Evolutionary conservation across 2,888 invertebrate genomes (phyloP).

Genomic region (Agonopterix subpropinquella): DNA sequence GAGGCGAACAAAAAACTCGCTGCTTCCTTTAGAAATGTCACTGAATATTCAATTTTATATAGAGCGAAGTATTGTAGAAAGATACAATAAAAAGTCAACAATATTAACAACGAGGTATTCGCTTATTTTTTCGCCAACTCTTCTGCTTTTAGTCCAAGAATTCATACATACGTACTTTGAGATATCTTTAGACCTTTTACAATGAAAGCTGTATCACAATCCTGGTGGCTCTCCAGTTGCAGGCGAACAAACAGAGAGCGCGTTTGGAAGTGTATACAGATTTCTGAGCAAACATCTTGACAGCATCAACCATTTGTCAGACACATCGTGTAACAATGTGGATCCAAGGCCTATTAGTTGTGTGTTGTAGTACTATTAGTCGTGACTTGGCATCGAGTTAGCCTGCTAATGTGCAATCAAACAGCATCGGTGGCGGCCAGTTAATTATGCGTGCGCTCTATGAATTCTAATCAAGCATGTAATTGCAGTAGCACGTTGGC

Average conservation of each 20-base stretch:
- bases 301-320: too few relatives aligned
- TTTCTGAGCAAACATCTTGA: not conserved
- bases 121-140: too few relatives aligned
- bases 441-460: conserved; percentile 63
- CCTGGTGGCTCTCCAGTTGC: too few relatives aligned
- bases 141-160: too few relatives aligned
- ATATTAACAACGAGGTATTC: not conserved
- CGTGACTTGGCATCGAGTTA: conserved; percentile 67
- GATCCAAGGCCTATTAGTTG: not conserved
- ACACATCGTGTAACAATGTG: too few relatives aligned
- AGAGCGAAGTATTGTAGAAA: not conserved
- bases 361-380: conserved; percentile 28
- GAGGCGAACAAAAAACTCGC: conserved; percentile 8
- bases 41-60: not conserved
- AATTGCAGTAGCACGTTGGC: conserved; percentile 33
- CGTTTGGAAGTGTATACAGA: not conserved
- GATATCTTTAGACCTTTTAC: too few relatives aligned
- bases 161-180: too few relatives aligned
- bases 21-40: not conserved
- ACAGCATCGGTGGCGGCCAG: conserved; percentile 49
- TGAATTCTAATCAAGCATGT: conserved; percentile 56
- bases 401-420: conserved; percentile 64
- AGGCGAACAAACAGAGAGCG: too few relatives aligned
- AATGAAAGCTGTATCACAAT: too few relatives aligned
- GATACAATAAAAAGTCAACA: not conserved